Percentiles rank a stretch among this genome's conserved stretches.
These are phyloP conservation scores for Teleogryllus oceanicus DNA, from an alignment of 2,888 invertebrate genomes.

Conservation along the genomic window DNA sequence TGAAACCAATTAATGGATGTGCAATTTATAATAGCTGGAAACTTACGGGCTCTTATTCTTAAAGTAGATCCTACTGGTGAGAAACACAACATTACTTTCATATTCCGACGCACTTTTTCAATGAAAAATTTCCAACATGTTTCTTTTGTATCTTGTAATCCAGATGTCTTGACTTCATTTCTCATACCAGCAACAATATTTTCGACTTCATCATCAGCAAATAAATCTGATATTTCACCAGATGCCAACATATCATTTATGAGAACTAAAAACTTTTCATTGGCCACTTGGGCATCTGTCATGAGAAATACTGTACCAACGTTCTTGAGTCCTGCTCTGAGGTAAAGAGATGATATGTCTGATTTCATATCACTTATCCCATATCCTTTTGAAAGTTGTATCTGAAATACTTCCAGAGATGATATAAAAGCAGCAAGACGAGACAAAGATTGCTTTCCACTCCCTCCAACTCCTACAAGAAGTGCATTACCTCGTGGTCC, in stretches of 20 bases:
- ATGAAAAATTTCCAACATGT: conserved; percentile 94
- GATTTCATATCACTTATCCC: conserved; percentile 54
- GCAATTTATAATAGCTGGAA: conserved; percentile 90
- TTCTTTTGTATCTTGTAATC: conserved; percentile 79
- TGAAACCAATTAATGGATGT: conserved; percentile 96
- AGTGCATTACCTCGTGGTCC: conserved; percentile 88
- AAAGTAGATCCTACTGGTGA: conserved; percentile 91
- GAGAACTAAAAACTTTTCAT: conserved; percentile 85
- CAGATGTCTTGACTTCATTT: conserved; percentile 76
- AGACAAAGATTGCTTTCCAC: conserved; percentile 89
- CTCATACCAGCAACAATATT: conserved; percentile 74
- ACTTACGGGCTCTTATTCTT: conserved; percentile 81
- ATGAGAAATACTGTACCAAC: conserved; percentile 83
- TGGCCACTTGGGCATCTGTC: conserved; percentile 90
- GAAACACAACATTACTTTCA: conserved; percentile 78
- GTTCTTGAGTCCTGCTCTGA: conserved; percentile 82
- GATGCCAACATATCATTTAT: conserved; percentile 92
- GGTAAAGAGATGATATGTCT: conserved; percentile 67
- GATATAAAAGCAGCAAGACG: conserved; percentile 87
- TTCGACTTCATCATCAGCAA: conserved; percentile 87
- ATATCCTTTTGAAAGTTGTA: conserved; percentile 88
- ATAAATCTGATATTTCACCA: conserved; percentile 87
- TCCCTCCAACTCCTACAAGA: conserved; percentile 90
- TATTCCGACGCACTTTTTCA: conserved; percentile 70
- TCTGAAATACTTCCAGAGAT: conserved; percentile 87